Base-by-base conservation (phyloP, 2,797 vertebrate genomes). In the Setipinna tenuifilis region DNA sequence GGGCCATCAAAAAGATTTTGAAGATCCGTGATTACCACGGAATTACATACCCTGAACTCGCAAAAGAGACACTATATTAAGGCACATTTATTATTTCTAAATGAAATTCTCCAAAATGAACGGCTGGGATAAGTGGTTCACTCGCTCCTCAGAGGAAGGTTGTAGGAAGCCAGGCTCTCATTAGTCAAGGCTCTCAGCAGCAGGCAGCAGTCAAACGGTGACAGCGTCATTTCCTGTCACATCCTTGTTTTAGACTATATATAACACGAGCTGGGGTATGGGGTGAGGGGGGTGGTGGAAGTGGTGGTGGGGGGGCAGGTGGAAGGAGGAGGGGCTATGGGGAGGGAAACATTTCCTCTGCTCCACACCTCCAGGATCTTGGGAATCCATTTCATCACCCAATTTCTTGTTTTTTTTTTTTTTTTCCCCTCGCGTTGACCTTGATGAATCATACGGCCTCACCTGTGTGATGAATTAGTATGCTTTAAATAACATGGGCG, bases 391-490 rank as follows among this genome's bases (percentile, higher is more conserved):
- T 78, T 78, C 71, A 78, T 78, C 71, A 78, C 71, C 71, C 71
- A 41, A 44, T 78, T 78, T 41, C 71, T 78, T 78, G 17, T 35
- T 78, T 10, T 9, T 31, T 78, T 54, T 54, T 54, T 54, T 9
- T 48, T 10, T 48, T 10, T 48, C 46, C 46, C 4, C 46, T 48
- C 46, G 14, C 71, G 16, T 44, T 87, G 75, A 87, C 83, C 86
- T 87, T 85, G 83, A 85, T 85, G 82, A 50, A 85, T 83, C 83
- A 85, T 82, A 61, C 75, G 88, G 0, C 54, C 83, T 84, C 90
- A 83, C 81, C 28, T 12, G 87, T 14, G 89, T 91, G 86, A 85
- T 91, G 92, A 93, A 94, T 94, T 92, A 92, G 91, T 83, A 57
- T 85, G 84, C 87, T 25, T 81, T 82, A 89, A 87, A 88, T 91